These are phyloP conservation scores for Deroplatys truncata DNA, from an alignment of 2,888 invertebrate species.

Conservation along the genomic window DNA sequence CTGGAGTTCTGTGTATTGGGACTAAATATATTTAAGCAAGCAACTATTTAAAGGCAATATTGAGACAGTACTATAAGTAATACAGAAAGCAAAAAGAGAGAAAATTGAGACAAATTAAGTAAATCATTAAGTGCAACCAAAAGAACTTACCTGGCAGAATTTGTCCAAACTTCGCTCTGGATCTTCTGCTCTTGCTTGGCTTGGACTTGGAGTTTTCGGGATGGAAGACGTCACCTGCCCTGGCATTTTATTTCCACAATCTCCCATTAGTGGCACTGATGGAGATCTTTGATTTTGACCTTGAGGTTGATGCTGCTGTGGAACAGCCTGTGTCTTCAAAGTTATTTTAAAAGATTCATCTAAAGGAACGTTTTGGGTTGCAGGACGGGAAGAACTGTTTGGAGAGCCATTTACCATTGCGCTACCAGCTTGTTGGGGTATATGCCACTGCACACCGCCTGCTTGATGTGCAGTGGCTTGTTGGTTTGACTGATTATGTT, in stretches of 20 bases:
- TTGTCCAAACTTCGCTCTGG: conserved; percentile 69
- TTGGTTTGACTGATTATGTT: conserved; percentile 41
- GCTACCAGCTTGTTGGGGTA: conserved; percentile 33
- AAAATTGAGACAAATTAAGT: too few species aligned
- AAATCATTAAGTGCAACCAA: too few species aligned
- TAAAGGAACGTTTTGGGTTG: conserved; percentile 23
- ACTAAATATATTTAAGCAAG: too few species aligned
- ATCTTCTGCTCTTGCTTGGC: conserved; percentile 49
- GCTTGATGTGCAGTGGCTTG: conserved; percentile 33
- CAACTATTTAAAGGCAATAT: too few species aligned
- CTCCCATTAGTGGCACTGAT: background rate
- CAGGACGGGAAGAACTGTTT: conserved; percentile 3
- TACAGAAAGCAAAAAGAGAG: too few species aligned
- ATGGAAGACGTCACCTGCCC: conserved; percentile 67
- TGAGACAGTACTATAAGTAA: too few species aligned
- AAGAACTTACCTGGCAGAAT: conserved; percentile 55
- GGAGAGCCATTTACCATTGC: conserved; percentile 12
- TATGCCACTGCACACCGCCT: conserved; percentile 40
- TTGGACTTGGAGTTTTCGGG: conserved; percentile 81
- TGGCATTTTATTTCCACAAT: conserved; percentile 35
- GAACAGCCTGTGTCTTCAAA: conserved; percentile 48
- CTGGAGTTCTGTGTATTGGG: too few species aligned
- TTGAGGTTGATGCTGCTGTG: background rate
- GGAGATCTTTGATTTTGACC: background rate
- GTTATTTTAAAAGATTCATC: conserved; percentile 65